Base-by-base conservation (phyloP, 2,888 invertebrate genomes). In the Scaptodrosophila latifasciaeformis region DNA sequence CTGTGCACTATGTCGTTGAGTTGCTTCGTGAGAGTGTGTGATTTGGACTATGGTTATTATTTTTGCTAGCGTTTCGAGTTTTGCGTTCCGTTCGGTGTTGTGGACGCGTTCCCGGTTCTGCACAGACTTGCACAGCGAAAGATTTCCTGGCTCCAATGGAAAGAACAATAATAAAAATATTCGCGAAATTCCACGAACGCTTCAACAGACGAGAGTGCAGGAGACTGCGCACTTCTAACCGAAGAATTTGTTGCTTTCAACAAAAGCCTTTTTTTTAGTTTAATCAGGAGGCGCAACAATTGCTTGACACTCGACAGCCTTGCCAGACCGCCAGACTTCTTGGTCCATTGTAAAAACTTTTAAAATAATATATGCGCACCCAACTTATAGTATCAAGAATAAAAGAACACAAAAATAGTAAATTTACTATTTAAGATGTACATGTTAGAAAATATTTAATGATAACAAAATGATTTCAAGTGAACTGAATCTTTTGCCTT, bases 71-170 rank as follows among this genome's bases (percentile, higher is more conserved):
- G n/a, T 24, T 27, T 15, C 42, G 42, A 12, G 42, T 42, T 42
- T 15, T 5, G 3, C n/a, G n/a, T n/a, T n/a, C 12, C 42, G n/a
- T 2, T 30, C 9, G 24, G 30, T 40, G 19, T 62, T 71, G 67
- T 62, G 67, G 68, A 58, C 65, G 59, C 67, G 54, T 70, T 72
- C 72, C 67, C 77, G 69, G 67, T 74, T 81, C 67, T 67, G 67
- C 48, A 76, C 69, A 65, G 65, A 78, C 80, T 81, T 75, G 66
- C 58, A n/a, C n/a, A 64, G 35, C 43, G 51, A 69, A 59, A 37
- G 48, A 52, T 54, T 54, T 58, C 51, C 50, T 54, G 40, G 55
- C 53, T 54, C 49, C 50, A 52, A 52, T 52, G 18, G 44, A 35
- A 18, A 31, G 21, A 46, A 53, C 37, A 37, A 37, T 37, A 37